Percentiles rank a stretch among this genome's conserved stretches.
phyloP scores from a whole-genome alignment of 2,113 vertebrate genomes.

The Mugil cephalus region DNA sequence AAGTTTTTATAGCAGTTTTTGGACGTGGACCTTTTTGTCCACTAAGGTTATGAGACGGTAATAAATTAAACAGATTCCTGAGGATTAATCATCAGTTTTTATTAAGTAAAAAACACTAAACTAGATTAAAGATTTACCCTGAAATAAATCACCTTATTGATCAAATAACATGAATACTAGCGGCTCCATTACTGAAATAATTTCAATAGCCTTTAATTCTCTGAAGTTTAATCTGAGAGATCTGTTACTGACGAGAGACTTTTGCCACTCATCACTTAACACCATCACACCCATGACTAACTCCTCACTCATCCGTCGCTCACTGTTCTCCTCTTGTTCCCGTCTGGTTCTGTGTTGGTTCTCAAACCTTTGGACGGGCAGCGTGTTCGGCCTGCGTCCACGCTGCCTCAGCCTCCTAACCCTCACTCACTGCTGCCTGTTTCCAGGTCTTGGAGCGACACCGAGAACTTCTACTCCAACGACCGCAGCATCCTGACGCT shows the following conservation, averaged over 20 bases:
- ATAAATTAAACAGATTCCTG: no score
- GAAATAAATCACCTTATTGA: no score
- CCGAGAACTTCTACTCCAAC: constrained; percentile 92
- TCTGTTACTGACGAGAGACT: constrained; percentile 52
- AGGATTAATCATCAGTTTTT: no score
- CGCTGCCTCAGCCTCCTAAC: constrained; percentile 56
- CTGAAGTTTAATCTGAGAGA: no score
- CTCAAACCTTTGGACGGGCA: neutral
- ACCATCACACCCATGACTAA: constrained; percentile 47
- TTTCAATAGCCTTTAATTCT: neutral
- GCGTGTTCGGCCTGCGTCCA: neutral
- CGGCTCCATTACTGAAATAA: no score
- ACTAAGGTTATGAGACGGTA: no score
- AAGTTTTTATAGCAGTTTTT: no score
- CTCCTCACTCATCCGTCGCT: constrained; percentile 35
- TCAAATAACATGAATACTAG: no score
- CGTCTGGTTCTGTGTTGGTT: constrained; percentile 3
- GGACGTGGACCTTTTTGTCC: no score
- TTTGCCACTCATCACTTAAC: constrained; percentile 50
- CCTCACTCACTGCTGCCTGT: constrained; percentile 84
- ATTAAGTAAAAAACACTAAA: no score
- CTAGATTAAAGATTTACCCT: no score
- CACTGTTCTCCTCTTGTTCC: constrained; percentile 32
- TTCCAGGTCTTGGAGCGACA: constrained; percentile 95
- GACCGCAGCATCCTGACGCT: constrained; percentile 97